Evolutionary conservation across 2,113 vertebrate species (phyloP).

Genomic region (Gobio gobio): DNA sequence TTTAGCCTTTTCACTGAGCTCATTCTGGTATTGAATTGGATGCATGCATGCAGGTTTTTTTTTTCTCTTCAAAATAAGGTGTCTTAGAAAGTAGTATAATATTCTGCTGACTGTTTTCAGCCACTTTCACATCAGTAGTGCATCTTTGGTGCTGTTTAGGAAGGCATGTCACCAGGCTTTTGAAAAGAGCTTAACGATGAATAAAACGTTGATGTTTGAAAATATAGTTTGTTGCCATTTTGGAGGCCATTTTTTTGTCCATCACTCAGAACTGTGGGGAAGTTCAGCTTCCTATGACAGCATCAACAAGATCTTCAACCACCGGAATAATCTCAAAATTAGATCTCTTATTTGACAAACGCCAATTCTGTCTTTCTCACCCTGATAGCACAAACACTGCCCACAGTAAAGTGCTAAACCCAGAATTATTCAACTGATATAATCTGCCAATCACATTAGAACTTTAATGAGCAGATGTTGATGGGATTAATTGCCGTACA

Average conservation of each 20-base stretch:
- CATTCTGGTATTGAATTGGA: not conserved
- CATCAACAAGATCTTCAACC: not conserved
- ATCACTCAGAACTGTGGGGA: not conserved
- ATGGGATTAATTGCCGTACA: not conserved
- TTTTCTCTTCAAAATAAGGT: not conserved
- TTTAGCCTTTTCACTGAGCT: not conserved
- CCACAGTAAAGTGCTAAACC: not conserved
- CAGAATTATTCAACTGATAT: not conserved
- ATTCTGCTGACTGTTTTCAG: not conserved
- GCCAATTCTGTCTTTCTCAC: not conserved
- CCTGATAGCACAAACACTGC: not conserved
- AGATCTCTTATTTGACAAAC: constrained; percentile 8
- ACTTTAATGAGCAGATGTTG: not conserved
- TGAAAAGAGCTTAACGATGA: not conserved
- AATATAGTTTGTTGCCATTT: not conserved
- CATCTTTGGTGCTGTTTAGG: no score
- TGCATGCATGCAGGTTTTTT: no score
- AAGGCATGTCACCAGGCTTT: not conserved
- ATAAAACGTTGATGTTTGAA: not conserved
- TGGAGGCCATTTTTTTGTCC: not conserved
- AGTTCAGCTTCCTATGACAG: not conserved
- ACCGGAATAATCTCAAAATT: not conserved
- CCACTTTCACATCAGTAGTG: no score
- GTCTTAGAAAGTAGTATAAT: not conserved
- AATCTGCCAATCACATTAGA: constrained; percentile 26